Evolutionary conservation across 1,140 invertebrate species (phyloP), one percentile per base, ranked within the genome.

Genomic region (Drosophila sturtevanti): DNA sequence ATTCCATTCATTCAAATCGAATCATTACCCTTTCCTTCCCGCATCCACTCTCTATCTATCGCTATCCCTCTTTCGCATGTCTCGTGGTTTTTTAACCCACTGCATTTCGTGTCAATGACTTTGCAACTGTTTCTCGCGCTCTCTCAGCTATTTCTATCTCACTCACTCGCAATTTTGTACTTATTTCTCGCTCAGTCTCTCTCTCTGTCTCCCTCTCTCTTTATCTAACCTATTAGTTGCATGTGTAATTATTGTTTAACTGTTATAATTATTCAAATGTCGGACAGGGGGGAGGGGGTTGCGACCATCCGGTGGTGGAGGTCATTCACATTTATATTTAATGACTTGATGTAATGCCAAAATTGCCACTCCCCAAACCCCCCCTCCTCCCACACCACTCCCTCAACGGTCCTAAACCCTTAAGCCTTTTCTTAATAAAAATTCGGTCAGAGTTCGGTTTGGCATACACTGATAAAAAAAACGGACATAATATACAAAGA

Each of bases 91-190:
- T 66, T 71, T 85, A 72, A 81, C 44, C 60, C 16, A 60, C 37
- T 63, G 38, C 62, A 35, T 14, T 55, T 51, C 41, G 56, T 52
- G 63, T 35, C 71, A 75, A 68, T 76, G 66, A 63, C 81, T 77
- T 22, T 63, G 61, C 71, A 79, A 79, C 68, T 79, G 65, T 55
- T 38, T 38, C 22, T 59, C n/a, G 24, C n/a, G 27, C 54, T 34
- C 6, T 51, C 44, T 51, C 44, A n/a, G 11, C n/a, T 41, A 10
- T 41, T 14, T 41, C 37, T 51, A 2, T 51, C 44, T 21, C n/a
- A 16, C 38, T 44, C n/a, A 4, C n/a, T 44, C n/a, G 14, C 12
- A n/a, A n/a, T 44, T 16, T 31, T 6, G 4, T 31, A 31, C 3
- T 3, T 31, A 18, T 11, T 48, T 10, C 4, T 12, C 4, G n/a